A percentile compares a stretch with the other conserved stretches of the same genome.
These are phyloP conservation scores for Cheiracanthium punctorium DNA, from an alignment of 2,888 invertebrate species.

Conservation along the genomic window DNA sequence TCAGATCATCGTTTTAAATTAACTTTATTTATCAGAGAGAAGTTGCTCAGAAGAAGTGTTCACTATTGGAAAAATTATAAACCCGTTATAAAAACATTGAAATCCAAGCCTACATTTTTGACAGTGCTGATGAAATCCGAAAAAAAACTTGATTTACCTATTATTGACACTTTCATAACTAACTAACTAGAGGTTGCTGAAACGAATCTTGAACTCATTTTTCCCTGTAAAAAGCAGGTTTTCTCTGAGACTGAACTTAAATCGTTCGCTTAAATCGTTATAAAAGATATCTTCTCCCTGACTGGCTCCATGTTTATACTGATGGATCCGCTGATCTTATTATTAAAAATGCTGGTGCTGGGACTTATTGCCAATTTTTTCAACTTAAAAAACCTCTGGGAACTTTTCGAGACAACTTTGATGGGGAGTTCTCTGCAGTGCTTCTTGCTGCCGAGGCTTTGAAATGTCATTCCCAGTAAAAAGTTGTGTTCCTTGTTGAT, in stretches of 20 bases:
- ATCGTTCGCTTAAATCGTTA: not conserved
- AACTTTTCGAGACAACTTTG: not conserved
- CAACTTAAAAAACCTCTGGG: not conserved
- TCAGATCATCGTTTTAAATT: not conserved
- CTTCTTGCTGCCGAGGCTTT: no score
- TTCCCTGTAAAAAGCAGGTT: not conserved
- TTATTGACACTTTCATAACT: no score
- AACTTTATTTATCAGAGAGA: not conserved
- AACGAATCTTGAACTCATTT: not conserved
- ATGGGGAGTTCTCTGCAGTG: not conserved
- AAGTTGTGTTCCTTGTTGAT: no score
- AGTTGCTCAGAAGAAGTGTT: not conserved
- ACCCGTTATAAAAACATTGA: no score
- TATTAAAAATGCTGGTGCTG: not conserved
- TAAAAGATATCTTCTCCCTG: not conserved
- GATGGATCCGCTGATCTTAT: not conserved
- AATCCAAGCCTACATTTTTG: no score
- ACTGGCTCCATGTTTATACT: no score
- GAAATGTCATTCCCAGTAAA: no score
- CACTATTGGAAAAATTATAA: no score
- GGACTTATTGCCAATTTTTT: not conserved
- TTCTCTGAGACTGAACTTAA: not conserved
- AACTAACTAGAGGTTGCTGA: no score
- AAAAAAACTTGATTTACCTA: no score
- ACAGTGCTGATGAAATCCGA: no score